Evolutionary conservation across 1,140 invertebrate genomes (phyloP).

Genomic region (Heterodera carotae): DNA sequence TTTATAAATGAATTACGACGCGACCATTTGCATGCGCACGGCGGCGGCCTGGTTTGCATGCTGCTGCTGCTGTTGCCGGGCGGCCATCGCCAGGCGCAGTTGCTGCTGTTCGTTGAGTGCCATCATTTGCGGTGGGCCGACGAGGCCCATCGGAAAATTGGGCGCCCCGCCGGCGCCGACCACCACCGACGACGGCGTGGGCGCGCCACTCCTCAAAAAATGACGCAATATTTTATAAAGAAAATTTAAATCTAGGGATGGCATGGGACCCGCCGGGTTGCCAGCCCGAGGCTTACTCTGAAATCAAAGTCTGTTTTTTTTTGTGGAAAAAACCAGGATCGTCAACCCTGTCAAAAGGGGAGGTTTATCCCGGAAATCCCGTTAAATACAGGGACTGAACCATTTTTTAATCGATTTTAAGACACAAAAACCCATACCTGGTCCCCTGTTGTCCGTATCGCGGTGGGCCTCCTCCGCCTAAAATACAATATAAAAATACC

Average conservation of each 20-base stretch:
- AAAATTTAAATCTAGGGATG: no score
- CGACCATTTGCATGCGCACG: constrained; percentile 22
- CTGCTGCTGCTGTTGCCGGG: constrained; percentile 2
- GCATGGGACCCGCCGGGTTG: no score
- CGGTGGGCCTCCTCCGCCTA: constrained; percentile 22
- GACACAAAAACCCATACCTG: no score
- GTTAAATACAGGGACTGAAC: no score
- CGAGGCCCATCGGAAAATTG: constrained; percentile 29
- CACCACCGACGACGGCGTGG: constrained; percentile 29
- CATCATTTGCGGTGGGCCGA: constrained; percentile 27
- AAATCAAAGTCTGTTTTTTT: no score
- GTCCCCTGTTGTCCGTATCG: constrained; percentile 31
- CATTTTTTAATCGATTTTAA: no score
- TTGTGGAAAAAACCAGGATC: neutral
- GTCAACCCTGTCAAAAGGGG: no score
- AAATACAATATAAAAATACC: constrained; percentile 3
- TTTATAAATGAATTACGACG: no score
- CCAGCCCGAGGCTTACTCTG: no score
- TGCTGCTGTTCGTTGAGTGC: constrained; percentile 33
- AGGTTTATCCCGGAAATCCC: no score
- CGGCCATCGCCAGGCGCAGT: constrained; percentile 19
- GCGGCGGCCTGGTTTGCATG: neutral
- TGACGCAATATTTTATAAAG: no score
- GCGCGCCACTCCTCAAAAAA: constrained; percentile 29
- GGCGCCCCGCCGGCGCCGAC: neutral